Evolutionary conservation across 2,888 invertebrate genomes (phyloP).

Genomic region (Hydroisotoma schaefferi): DNA sequence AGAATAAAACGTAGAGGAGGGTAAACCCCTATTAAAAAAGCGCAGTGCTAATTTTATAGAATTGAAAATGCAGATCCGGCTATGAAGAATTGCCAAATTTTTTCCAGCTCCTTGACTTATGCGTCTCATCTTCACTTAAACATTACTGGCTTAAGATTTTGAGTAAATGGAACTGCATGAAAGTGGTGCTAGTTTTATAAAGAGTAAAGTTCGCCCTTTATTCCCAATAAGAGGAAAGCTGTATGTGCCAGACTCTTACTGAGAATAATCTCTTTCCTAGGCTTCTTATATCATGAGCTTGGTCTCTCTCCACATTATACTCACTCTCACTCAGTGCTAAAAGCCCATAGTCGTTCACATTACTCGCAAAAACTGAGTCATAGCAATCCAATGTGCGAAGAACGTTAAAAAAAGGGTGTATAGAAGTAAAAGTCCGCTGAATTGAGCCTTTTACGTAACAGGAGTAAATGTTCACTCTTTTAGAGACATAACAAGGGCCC

Average conservation of each 20-base stretch:
- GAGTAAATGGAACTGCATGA: neutral
- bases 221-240: slow-evolving; percentile 12
- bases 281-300: slow-evolving; percentile 11
- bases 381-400: too few species aligned
- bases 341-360: too few species aligned
- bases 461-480: too few species aligned
- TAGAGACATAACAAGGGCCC: too few species aligned
- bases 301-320: neutral
- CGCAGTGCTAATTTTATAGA: too few species aligned
- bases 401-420: too few species aligned
- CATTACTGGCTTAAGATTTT: neutral
- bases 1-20: too few species aligned
- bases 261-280: slow-evolving; percentile 16
- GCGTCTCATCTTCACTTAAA: neutral
- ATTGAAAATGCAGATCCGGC: neutral
- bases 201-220: slow-evolving; percentile 9
- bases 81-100: neutral
- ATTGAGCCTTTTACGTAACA: too few species aligned
- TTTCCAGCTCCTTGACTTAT: neutral
- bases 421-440: too few species aligned
- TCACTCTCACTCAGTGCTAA: too few species aligned
- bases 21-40: too few species aligned
- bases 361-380: too few species aligned
- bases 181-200: neutral
- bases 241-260: slow-evolving; percentile 13